Percentiles rank a stretch among this genome's conserved stretches.
Conservation (phyloP, 2,797 vertebrate species). For the Philypnodon macrostomus region DNA sequence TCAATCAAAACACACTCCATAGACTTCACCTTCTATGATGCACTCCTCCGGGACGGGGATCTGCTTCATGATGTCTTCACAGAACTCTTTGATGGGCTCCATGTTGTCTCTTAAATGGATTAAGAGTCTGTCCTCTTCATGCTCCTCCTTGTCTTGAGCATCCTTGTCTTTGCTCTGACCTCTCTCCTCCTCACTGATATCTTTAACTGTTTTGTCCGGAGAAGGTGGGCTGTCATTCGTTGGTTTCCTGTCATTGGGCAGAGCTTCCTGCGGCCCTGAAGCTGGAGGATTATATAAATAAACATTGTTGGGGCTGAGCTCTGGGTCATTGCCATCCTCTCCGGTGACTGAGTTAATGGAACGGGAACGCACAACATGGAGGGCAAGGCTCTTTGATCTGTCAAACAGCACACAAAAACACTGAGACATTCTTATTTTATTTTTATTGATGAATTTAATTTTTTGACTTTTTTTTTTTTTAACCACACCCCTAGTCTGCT, state of each 20-base stretch:
- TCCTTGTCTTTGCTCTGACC: slow-evolving; percentile 56
- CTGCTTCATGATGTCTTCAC: slow-evolving; percentile 78
- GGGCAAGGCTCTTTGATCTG: slow-evolving; percentile 90
- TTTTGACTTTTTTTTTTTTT: too few species aligned
- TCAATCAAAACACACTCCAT: neutral
- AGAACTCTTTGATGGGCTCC: slow-evolving; percentile 82
- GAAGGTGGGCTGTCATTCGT: slow-evolving; percentile 31
- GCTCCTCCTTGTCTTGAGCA: slow-evolving; percentile 22
- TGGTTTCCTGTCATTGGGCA: slow-evolving; percentile 22
- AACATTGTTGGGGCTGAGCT: slow-evolving; percentile 65
- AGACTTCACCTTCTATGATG: slow-evolving; percentile 86
- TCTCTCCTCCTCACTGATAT: slow-evolving; percentile 27
- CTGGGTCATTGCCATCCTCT: slow-evolving; percentile 67
- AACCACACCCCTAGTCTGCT: too few species aligned
- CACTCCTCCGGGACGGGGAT: slow-evolving; percentile 90
- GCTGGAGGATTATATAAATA: slow-evolving; percentile 64
- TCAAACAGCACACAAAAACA: slow-evolving; percentile 4
- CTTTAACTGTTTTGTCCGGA: slow-evolving; percentile 27
- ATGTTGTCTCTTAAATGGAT: slow-evolving; percentile 87
- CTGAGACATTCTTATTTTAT: too few species aligned
- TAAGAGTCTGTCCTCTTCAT: slow-evolving; percentile 81
- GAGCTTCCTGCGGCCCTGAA: slow-evolving; percentile 41
- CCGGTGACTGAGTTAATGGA: slow-evolving; percentile 72
- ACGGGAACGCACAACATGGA: slow-evolving; percentile 73
- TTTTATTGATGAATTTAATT: too few species aligned